These are phyloP conservation scores for Drosophila bifasciata DNA, from an alignment of 1,140 invertebrate genomes.

Conservation along the genomic window DNA sequence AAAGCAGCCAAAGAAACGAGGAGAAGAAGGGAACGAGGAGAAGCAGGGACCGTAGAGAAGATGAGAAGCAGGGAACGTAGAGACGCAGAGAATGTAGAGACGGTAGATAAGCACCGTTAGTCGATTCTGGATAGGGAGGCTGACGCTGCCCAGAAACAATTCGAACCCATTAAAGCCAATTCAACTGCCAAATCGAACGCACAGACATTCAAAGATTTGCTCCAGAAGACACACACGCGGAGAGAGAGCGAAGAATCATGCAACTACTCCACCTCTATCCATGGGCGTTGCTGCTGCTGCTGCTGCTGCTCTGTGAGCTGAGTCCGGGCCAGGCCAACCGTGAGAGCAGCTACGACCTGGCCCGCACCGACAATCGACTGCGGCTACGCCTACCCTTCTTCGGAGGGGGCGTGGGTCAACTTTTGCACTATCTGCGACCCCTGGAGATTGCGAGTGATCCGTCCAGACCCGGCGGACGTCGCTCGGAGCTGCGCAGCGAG, in stretches of 20 bases:
- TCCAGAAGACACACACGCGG: background rate
- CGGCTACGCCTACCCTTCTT: conserved; percentile 58
- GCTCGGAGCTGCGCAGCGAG: conserved; percentile 67
- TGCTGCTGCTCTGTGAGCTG: background rate
- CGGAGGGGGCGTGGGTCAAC: conserved; percentile 67
- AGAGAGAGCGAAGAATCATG: background rate
- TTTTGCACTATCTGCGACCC: conserved; percentile 68
- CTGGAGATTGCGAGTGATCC: conserved; percentile 9
- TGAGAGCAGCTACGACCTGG: background rate
- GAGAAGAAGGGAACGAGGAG: too few species aligned
- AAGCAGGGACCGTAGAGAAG: too few species aligned
- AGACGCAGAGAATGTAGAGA: background rate
- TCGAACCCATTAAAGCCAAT: conserved; percentile 28
- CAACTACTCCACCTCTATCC: background rate
- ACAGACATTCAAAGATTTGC: conserved; percentile 1
- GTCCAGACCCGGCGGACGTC: conserved; percentile 25
- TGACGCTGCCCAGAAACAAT: conserved; percentile 5
- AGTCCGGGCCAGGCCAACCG: too few species aligned
- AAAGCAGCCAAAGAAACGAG: conserved; percentile 13
- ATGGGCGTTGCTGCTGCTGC: background rate
- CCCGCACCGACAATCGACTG: conserved; percentile 34
- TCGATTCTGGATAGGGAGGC: conserved; percentile 4
- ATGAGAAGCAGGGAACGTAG: too few species aligned
- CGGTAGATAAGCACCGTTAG: conserved; percentile 14
- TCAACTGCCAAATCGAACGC: conserved; percentile 32